Percentiles rank a stretch among this genome's conserved stretches.
phyloP scores from a whole-genome alignment of 1,140 invertebrate genomes.

The Drosophila rhopaloa region DNA sequence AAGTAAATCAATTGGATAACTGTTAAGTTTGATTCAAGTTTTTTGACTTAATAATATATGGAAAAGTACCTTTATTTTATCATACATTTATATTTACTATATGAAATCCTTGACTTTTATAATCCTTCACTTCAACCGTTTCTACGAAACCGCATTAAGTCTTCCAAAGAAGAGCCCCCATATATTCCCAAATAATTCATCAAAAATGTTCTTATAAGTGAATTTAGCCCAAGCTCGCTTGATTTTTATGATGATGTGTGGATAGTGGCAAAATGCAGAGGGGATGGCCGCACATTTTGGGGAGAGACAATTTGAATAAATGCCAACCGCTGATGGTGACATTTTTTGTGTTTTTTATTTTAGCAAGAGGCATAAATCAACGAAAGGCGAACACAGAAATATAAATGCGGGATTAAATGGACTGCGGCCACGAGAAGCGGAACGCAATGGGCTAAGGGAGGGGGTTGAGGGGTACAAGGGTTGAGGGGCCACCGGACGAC shows the following conservation, averaged over 20 bases:
- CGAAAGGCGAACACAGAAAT: constrained; percentile 52
- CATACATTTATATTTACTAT: too few relatives aligned
- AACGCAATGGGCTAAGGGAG: constrained; percentile 22
- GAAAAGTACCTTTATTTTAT: too few relatives aligned
- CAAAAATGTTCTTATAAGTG: constrained; percentile 38
- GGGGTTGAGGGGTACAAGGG: neutral
- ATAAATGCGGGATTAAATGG: constrained; percentile 78
- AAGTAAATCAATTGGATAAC: too few relatives aligned
- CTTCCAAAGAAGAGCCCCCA: constrained; percentile 26
- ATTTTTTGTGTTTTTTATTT: constrained; percentile 31
- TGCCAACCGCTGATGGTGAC: constrained; percentile 51
- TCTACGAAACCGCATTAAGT: constrained; percentile 3
- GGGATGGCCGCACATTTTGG: constrained; percentile 20
- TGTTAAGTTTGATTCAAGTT: too few relatives aligned
- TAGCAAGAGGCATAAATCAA: constrained; percentile 80
- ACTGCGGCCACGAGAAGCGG: constrained; percentile 23
- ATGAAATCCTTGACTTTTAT: neutral
- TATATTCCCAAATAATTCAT: constrained; percentile 44
- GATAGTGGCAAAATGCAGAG: constrained; percentile 20
- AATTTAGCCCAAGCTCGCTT: constrained; percentile 32
- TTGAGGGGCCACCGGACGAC: constrained; percentile 56
- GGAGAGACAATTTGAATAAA: constrained; percentile 72
- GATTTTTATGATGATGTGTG: constrained; percentile 37
- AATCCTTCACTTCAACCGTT: neutral
- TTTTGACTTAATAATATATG: too few relatives aligned